Conservation (phyloP, 2,797 vertebrate genomes). For the Agapornis canus region DNA sequence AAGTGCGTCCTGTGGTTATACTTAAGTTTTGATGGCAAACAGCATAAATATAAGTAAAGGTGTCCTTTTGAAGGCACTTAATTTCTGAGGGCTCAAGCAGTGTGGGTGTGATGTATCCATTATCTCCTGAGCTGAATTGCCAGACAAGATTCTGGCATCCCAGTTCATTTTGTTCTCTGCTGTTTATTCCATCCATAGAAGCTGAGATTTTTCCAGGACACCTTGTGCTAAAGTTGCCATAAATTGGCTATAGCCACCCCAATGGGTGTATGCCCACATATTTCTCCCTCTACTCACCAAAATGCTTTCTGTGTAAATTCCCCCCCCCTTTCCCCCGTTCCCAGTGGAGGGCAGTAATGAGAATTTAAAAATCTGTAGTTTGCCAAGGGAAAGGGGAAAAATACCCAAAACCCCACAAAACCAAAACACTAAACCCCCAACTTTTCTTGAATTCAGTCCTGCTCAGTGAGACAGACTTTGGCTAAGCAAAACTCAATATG, state of each 20-base stretch:
- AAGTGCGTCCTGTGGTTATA: background rate
- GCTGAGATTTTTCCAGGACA: background rate
- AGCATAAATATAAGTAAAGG: background rate
- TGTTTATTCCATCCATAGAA: background rate
- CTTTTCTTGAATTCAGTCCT: background rate
- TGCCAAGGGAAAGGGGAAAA: background rate
- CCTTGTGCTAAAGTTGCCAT: background rate
- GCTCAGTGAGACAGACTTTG: background rate
- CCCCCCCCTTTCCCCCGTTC: background rate
- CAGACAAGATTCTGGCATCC: background rate
- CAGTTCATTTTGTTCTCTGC: background rate
- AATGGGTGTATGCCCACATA: background rate
- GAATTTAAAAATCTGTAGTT: background rate
- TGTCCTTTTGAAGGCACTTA: background rate
- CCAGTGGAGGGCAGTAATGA: background rate
- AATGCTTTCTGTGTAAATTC: background rate
- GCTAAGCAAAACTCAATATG: background rate
- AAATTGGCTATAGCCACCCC: background rate
- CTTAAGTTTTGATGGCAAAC: background rate
- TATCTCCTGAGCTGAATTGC: background rate
- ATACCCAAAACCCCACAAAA: rapidly evolving
- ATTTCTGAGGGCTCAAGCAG: background rate
- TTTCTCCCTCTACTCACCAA: background rate
- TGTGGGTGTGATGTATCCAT: too few species aligned
- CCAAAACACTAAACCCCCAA: rapidly evolving